Base-by-base conservation (phyloP, 2,113 vertebrate genomes). In the Zapornia atra region DNA sequence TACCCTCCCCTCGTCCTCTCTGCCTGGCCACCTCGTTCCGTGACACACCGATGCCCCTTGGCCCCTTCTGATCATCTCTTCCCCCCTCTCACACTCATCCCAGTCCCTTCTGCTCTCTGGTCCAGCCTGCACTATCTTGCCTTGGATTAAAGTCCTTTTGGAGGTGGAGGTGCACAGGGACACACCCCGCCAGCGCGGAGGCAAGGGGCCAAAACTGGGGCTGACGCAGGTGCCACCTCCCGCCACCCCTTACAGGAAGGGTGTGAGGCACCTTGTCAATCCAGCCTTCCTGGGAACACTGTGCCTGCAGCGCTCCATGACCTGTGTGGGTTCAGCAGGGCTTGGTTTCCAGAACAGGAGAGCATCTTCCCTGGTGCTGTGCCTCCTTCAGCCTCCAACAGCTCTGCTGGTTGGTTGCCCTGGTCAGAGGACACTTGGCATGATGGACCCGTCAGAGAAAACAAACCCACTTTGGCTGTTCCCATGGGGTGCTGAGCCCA, bases 181-280 rank as follows among this genome's bases (percentile, higher is more conserved):
- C 3, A 5, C 9, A 8, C 12, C 10, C 38, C 20, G 6, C 33
- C 12, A 4, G 38, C 10, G 14, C 0, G 7, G 24, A 24, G 28
- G 13, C 17, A 21, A 10, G 29, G 48, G 10, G 31, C 42, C 60
- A 6, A 34, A 16, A 13, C 8, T 4, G 5, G 25, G 9, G 7
- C 13, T 9, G 40, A 33, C 2, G 15, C 26, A 29, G 15, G 1
- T 3, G 8, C 38, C 29, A 8, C 48, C 21, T 48, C 36, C 33
- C 48, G 5, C 40, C 4, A 1, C 7, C 20, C 31, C 5, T 18
- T 2, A 6, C 2, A 5, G 56, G 25, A 40, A 22, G 48, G 20
- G 10, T 11, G 7, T 6, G 48, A 48, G 48, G 20, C 10, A 48
- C 48, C 48, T 10, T 22, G 48, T 48, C 48, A 22, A 22, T 20